Percentiles rank a stretch among this genome's conserved stretches.
phyloP scores from a whole-genome alignment of 2,113 vertebrate species.

The Manacus vitellinus region DNA sequence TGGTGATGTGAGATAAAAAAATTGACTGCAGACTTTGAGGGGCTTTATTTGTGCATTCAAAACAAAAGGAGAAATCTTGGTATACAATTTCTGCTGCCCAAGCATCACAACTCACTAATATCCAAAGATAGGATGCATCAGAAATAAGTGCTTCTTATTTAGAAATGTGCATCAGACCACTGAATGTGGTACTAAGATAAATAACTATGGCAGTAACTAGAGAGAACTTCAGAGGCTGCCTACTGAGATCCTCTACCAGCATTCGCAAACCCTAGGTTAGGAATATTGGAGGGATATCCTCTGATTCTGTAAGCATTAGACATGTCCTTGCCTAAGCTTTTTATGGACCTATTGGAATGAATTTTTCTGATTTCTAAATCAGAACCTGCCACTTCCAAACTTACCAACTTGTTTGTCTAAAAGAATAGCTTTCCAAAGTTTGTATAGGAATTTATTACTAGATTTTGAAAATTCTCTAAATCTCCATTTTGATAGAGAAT shows the following conservation, averaged over 20 bases:
- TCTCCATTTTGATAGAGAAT: not conserved
- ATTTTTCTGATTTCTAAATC: not conserved
- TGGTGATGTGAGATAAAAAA: not conserved
- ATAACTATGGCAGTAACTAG: not conserved
- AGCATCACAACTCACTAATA: not conserved
- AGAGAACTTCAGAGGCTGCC: not conserved
- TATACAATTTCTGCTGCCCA: not conserved
- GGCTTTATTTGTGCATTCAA: not conserved
- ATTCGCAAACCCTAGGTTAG: not conserved
- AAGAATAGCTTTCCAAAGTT: not conserved
- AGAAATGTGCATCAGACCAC: not conserved
- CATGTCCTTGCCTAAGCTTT: not conserved
- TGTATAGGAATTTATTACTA: not conserved
- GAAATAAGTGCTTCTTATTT: not conserved
- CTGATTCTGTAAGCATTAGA: not conserved
- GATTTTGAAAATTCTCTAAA: not conserved
- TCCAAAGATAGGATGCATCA: not conserved
- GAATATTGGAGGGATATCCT: not conserved
- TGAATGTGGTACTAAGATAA: not conserved
- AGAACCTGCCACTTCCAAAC: not conserved
- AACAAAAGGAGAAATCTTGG: not conserved
- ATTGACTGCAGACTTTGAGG: not conserved
- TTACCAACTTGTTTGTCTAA: not conserved
- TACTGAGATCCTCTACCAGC: not conserved
- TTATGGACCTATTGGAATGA: not conserved